Conservation (phyloP, 2,888 invertebrate genomes). For the Oscheius sp. region DNA sequence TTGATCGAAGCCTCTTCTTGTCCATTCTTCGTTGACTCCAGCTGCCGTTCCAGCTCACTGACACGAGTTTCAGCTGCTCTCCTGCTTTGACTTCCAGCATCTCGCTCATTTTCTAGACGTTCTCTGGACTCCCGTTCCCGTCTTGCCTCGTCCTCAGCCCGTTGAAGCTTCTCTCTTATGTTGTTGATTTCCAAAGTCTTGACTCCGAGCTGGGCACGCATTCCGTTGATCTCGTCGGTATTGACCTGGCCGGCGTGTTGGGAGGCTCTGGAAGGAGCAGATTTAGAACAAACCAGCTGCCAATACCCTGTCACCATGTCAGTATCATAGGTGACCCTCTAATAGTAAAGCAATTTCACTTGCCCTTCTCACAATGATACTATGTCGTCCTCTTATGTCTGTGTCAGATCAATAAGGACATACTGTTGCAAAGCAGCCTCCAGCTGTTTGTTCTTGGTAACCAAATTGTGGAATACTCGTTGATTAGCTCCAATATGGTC, state of each 20-base stretch:
- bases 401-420: background rate
- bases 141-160: background rate
- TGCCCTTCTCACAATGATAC: too few relatives aligned
- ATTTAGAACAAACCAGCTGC: too few relatives aligned
- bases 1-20: background rate
- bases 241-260: background rate
- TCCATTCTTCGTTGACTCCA: background rate
- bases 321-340: too few relatives aligned
- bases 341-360: too few relatives aligned
- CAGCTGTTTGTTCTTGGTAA: slow-evolving; percentile 9
- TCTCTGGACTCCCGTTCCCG: background rate
- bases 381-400: too few relatives aligned
- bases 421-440: background rate
- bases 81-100: slow-evolving; percentile 27
- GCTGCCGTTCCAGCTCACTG: slow-evolving; percentile 18
- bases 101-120: slow-evolving; percentile 11
- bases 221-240: background rate
- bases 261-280: background rate
- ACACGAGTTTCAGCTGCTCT: slow-evolving; percentile 4
- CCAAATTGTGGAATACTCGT: slow-evolving; percentile 1
- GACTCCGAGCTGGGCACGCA: background rate
- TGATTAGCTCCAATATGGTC: slow-evolving; percentile 32
- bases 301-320: too few relatives aligned
- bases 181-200: slow-evolving; percentile 15
- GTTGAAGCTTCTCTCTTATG: background rate